A percentile compares a stretch with the other conserved stretches of the same genome.
Conservation (phyloP, 2,797 vertebrate species). For the Enteromius radiatus region DNA sequence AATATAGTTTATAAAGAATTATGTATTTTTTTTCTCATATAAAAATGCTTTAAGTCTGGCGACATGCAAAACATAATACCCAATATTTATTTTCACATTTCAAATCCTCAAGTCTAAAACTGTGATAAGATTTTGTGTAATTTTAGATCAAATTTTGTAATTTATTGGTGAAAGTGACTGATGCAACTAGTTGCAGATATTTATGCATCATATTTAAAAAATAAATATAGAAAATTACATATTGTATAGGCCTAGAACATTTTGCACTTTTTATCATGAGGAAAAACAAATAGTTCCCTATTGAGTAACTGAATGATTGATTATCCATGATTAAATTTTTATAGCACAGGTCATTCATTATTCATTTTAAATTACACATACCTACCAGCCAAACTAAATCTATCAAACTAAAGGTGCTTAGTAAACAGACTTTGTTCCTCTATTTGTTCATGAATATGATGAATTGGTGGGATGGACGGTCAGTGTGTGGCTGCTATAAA, state of each 20-base stretch:
- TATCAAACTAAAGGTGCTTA: neutral
- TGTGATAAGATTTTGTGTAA: neutral
- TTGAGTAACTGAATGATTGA: neutral
- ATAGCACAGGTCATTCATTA: neutral
- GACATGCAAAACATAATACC: neutral
- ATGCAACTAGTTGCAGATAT: neutral
- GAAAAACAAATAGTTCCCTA: neutral
- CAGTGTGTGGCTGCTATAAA: neutral
- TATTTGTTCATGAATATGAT: neutral
- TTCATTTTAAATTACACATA: neutral
- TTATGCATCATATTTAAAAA: neutral
- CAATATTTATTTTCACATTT: neutral
- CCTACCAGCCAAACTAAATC: neutral
- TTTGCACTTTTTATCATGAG: neutral
- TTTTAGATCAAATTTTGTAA: neutral
- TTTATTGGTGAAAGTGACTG: neutral
- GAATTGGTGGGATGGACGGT: neutral
- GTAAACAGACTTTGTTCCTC: neutral
- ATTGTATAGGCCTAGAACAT: neutral
- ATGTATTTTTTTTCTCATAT: neutral
- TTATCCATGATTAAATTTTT: neutral
- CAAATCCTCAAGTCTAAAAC: neutral
- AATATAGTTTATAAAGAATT: neutral
- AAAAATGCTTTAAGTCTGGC: neutral
- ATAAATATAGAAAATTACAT: neutral